phyloP scores from a whole-genome alignment of 2,113 vertebrate genomes.

The Emydocephalus ijimae region DNA sequence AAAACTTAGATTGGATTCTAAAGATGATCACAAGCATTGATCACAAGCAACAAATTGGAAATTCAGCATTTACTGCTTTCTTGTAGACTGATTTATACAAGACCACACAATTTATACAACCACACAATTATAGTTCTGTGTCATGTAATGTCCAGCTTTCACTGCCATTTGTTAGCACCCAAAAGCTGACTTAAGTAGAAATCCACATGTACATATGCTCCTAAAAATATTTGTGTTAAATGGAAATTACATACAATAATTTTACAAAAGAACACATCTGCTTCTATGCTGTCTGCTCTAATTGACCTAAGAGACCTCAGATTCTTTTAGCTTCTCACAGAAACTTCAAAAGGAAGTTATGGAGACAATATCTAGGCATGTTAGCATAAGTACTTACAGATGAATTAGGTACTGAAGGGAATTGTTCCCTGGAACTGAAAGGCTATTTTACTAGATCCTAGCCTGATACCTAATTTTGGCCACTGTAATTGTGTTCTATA shows the following conservation, averaged over 20 bases:
- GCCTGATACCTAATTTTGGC: background rate
- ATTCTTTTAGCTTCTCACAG: constrained; percentile 11
- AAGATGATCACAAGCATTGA: background rate
- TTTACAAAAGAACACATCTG: background rate
- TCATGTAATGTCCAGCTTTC: background rate
- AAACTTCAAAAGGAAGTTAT: background rate
- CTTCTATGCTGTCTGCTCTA: background rate
- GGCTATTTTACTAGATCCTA: background rate
- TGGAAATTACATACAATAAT: background rate
- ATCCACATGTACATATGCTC: background rate
- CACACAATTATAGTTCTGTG: background rate
- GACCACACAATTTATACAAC: too few species aligned
- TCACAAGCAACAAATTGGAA: background rate
- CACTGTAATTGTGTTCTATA: background rate
- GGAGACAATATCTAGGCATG: constrained; percentile 3
- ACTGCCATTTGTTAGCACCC: background rate
- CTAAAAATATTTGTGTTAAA: background rate
- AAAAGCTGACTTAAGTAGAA: background rate
- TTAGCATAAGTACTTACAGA: constrained; percentile 7
- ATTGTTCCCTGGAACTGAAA: constrained; percentile 9
- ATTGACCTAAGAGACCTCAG: constrained; percentile 3
- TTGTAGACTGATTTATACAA: background rate
- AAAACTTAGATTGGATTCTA: background rate
- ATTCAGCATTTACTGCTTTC: background rate
- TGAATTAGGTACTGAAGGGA: background rate